These are phyloP conservation scores for Mellivora capensis DNA, from an alignment of 2,113 vertebrate genomes.

Conservation along the genomic window DNA sequence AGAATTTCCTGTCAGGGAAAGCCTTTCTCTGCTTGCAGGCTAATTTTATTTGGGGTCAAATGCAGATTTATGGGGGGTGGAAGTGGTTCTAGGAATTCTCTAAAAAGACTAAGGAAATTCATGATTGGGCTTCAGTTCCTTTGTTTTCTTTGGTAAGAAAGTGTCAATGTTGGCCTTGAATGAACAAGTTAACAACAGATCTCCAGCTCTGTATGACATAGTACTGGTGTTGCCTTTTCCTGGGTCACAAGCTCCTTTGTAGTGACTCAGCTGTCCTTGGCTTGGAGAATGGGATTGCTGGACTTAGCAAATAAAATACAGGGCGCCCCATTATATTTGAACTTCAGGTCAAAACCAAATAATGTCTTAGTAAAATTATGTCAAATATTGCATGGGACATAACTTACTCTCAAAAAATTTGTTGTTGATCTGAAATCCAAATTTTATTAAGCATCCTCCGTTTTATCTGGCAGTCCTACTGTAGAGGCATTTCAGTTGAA, in stretches of 20 bases:
- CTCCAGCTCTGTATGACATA: neutral
- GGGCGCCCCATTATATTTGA: neutral
- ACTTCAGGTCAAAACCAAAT: neutral
- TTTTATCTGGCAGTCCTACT: neutral
- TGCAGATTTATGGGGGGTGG: neutral
- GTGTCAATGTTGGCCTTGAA: neutral
- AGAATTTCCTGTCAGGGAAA: neutral
- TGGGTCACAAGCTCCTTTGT: neutral
- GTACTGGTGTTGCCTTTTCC: neutral
- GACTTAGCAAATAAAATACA: neutral
- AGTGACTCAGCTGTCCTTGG: neutral
- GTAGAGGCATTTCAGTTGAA: neutral
- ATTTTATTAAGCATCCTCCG: neutral
- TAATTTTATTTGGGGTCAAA: neutral
- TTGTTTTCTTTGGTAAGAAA: neutral
- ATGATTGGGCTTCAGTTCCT: neutral
- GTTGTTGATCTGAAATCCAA: neutral
- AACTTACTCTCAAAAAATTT: neutral
- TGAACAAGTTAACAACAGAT: neutral
- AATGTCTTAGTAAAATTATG: neutral
- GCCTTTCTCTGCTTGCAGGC: neutral
- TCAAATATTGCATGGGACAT: neutral
- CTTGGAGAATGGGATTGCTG: neutral
- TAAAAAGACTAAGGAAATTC: neutral
- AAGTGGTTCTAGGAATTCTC: neutral